Conservation (phyloP, 1,140 invertebrate species). For the Latrodectus geometricus region DNA sequence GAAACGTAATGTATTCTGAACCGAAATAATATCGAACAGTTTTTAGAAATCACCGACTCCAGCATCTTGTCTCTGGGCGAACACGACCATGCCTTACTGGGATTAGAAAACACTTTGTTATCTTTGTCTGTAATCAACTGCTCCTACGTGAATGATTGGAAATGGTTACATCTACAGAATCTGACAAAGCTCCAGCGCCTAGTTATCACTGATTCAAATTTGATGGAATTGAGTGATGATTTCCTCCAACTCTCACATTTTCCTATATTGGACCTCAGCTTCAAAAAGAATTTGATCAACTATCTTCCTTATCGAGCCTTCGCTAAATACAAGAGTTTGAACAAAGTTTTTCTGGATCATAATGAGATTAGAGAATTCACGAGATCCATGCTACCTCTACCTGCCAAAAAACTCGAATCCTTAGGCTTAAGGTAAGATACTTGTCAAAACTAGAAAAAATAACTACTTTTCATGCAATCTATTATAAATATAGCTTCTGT, state of each 20-base stretch:
- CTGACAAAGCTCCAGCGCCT: not conserved
- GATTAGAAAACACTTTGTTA: not conserved
- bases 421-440: not conserved
- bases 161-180: not conserved
- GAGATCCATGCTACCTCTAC: not conserved
- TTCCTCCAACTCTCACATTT: not conserved
- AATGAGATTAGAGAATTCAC: not conserved
- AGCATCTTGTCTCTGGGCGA: conserved; percentile 9
- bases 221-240: not conserved
- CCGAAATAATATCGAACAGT: not conserved
- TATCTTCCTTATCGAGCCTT: not conserved
- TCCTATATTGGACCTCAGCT: not conserved
- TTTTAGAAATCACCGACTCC: not conserved
- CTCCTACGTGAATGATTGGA: conserved; percentile 1
- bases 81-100: not conserved
- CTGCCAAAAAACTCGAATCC: conserved; percentile 2
- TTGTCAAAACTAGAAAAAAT: too few relatives aligned
- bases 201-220: not conserved
- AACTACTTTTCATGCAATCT: too few relatives aligned
- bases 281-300: not conserved
- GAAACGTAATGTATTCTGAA: too few relatives aligned
- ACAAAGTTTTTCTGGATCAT: not conserved
- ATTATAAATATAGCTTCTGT: too few relatives aligned
- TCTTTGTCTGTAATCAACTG: not conserved
- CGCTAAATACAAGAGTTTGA: not conserved